phyloP scores from a whole-genome alignment of 2,113 vertebrate species.

The Falco punctatus region DNA sequence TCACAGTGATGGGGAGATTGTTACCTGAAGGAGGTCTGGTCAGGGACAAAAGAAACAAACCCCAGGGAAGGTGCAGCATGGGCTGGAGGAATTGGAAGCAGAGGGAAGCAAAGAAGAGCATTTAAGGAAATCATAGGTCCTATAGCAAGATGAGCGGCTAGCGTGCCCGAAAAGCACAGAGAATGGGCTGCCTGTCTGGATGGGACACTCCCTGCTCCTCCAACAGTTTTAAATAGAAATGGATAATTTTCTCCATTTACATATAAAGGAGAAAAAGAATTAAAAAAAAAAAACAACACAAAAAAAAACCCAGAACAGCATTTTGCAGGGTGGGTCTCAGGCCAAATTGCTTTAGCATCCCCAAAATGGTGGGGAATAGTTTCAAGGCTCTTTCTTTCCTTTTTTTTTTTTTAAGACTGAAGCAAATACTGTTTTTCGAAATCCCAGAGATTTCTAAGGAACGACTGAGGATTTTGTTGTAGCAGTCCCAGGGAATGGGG shows the following conservation, averaged over 20 bases:
- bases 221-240: neutral
- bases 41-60: neutral
- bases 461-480: neutral
- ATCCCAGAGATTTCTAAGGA: neutral
- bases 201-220: neutral
- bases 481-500: neutral
- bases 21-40: neutral
- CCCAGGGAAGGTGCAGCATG: neutral
- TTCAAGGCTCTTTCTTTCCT: neutral
- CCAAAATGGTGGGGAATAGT: neutral
- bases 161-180: neutral
- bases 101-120: neutral
- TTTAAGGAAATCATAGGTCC: neutral
- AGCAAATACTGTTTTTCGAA: neutral
- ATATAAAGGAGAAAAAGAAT: neutral
- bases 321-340: neutral
- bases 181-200: rapidly evolving
- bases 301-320: no score
- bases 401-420: neutral
- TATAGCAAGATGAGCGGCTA: neutral
- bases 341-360: neutral
- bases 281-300: no score
- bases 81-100: neutral
- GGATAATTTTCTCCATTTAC: neutral
- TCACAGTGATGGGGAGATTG: neutral